phyloP scores from a whole-genome alignment of 2,113 vertebrate species.

The Rattus rattus region DNA sequence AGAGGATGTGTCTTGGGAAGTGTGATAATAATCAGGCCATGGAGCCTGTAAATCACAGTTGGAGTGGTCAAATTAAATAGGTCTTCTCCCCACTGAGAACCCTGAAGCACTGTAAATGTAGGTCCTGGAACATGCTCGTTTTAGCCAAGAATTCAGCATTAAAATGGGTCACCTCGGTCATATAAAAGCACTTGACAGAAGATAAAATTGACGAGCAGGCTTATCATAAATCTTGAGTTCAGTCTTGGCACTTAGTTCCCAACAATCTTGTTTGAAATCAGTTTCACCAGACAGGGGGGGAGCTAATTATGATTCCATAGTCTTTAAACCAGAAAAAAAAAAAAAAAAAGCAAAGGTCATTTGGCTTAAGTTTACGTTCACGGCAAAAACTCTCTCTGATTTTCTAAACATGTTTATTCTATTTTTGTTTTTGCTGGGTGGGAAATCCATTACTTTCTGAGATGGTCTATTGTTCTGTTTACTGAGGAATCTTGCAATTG shows the following conservation, averaged over 20 bases:
- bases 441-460: constrained; percentile 10
- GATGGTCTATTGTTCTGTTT: constrained; percentile 40
- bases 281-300: constrained; percentile 19
- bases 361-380: constrained; percentile 41
- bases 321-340: constrained; percentile 48
- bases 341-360: constrained; percentile 44
- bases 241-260: not conserved
- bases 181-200: constrained; percentile 49
- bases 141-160: constrained; percentile 69
- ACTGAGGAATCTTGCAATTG: not conserved
- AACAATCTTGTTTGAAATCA: constrained; percentile 41
- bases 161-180: constrained; percentile 75
- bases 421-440: constrained; percentile 25
- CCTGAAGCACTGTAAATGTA: constrained; percentile 69
- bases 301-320: constrained; percentile 14
- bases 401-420: constrained; percentile 3
- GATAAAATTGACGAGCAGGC: constrained; percentile 40
- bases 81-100: constrained; percentile 80
- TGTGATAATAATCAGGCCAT: constrained; percentile 66
- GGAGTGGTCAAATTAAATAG: constrained; percentile 72
- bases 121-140: constrained; percentile 61
- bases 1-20: constrained; percentile 40
- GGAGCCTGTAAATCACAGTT: constrained; percentile 57
- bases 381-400: not conserved
- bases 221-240: constrained; percentile 60